Evolutionary conservation across 1,140 invertebrate genomes (phyloP), one percentile per base, ranked within the genome.

Genomic region (Cydia splendana): DNA sequence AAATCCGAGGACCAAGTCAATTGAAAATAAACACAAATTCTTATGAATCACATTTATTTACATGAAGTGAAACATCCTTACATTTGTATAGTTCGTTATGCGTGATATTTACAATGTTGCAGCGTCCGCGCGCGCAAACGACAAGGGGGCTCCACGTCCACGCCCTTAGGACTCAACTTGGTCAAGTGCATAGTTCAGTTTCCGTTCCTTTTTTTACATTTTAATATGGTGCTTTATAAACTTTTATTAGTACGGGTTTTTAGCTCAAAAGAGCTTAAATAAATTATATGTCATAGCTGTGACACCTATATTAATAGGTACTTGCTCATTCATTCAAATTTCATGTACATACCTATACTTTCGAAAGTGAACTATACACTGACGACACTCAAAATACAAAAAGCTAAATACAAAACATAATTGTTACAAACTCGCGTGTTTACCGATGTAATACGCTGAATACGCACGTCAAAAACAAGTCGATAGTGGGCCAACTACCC

Each of bases 11-110:
- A 12, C 7, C 42, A 9, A 45, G 42, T 45, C 0, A 12, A 45
- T 13, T 53, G 3, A 53, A 62, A 20, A 62, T 7, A 71, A 71
- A 71, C 67, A 71, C 30, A 42, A 10, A 34, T 38, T 71, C 67
- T 38, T 71, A 18, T 71, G 67, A 71, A 45, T 71, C 67, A 71
- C 67, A 71, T 71, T 71, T 71, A 71, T 71, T 71, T 71, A 71
- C 67, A 71, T 71, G 67, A 71, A 71, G 67, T 71, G 67, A 71
- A 71, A 71, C 38, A 71, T 38, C 67, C 34, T 38, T 38, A 71
- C n/a, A 38, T 18, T 28, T 12, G 38, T 69, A 38, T 71, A 71
- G 30, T 71, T 71, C 67, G 67, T 45, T 71, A 38, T n/a, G 65
- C 28, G 67, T 71, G 30, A 71, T 71, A 71, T 71, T 71, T 71